Evolutionary conservation across 2,113 vertebrate species (phyloP).

Genomic region (Motacilla tschutschensis): DNA sequence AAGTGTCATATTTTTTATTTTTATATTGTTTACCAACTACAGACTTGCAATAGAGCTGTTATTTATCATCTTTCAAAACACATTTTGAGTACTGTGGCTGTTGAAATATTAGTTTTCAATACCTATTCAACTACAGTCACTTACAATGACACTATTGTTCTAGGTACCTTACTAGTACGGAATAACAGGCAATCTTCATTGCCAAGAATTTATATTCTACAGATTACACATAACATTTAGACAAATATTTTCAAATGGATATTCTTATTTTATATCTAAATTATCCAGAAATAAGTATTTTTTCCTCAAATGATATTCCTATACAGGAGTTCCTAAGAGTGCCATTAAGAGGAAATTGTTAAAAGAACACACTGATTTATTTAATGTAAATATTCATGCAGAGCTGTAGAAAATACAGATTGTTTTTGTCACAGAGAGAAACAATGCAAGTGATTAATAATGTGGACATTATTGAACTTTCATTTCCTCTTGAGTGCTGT

Average conservation of each 20-base stretch:
- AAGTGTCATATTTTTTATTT: slow-evolving; percentile 46
- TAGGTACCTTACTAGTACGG: not conserved
- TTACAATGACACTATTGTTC: slow-evolving; percentile 37
- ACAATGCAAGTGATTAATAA: slow-evolving; percentile 39
- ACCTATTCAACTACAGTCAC: slow-evolving; percentile 31
- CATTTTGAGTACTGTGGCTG: slow-evolving; percentile 23
- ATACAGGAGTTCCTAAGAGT: not conserved
- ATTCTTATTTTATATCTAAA: not conserved
- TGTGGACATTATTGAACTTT: slow-evolving; percentile 20
- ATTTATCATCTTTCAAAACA: slow-evolving; percentile 56
- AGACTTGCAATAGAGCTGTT: slow-evolving; percentile 17
- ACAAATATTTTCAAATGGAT: not conserved
- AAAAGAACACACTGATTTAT: not conserved
- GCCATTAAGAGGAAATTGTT: not conserved
- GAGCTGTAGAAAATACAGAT: slow-evolving; percentile 2
- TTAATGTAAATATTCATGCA: slow-evolving; percentile 1
- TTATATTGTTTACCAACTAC: slow-evolving; percentile 33
- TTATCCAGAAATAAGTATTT: not conserved
- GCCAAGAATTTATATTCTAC: slow-evolving; percentile 9
- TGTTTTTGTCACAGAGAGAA: slow-evolving; percentile 25
- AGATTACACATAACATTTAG: not conserved
- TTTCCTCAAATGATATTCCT: not conserved
- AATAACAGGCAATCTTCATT: not conserved
- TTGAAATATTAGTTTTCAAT: slow-evolving; percentile 59
- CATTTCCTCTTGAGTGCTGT: slow-evolving; percentile 30